A percentile compares a stretch with the other conserved stretches of the same genome.
These are phyloP conservation scores for Eurystomus glaucurus DNA, from an alignment of 2,797 vertebrate genomes.

Conservation along the genomic window DNA sequence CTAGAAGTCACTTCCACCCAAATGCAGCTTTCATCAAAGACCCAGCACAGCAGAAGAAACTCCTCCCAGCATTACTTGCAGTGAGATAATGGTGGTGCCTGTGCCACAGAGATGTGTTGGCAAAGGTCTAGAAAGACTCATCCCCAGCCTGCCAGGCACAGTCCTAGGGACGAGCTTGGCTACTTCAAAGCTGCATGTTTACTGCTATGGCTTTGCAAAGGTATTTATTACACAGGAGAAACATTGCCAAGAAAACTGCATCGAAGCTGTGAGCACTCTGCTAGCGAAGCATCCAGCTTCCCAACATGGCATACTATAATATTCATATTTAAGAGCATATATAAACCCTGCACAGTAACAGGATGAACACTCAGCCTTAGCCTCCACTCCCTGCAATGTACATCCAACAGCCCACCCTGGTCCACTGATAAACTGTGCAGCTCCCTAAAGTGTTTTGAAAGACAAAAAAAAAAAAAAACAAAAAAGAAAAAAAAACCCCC, in stretches of 20 bases:
- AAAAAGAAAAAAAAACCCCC: neutral
- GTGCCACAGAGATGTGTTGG: neutral
- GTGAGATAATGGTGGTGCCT: neutral
- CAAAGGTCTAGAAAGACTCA: neutral
- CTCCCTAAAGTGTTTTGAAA: neutral
- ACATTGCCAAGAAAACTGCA: conserved; percentile 6
- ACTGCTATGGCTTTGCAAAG: neutral
- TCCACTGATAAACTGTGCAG: neutral
- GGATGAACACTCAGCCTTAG: neutral
- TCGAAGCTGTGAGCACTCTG: neutral
- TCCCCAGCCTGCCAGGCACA: neutral
- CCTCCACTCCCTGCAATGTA: neutral
- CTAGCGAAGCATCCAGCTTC: neutral
- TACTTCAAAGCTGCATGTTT: neutral
- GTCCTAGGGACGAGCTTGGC: neutral
- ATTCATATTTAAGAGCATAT: neutral
- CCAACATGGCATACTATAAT: neutral
- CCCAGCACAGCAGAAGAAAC: neutral
- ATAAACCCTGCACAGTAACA: neutral
- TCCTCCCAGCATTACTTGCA: neutral
- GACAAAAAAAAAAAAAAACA: neutral
- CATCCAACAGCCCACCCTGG: neutral
- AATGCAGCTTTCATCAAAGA: neutral
- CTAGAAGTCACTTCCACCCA: neutral
- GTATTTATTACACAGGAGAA: conserved; percentile 24